Conservation (phyloP, 2,888 invertebrate species). For the Flabesymbios commensalis region DNA sequence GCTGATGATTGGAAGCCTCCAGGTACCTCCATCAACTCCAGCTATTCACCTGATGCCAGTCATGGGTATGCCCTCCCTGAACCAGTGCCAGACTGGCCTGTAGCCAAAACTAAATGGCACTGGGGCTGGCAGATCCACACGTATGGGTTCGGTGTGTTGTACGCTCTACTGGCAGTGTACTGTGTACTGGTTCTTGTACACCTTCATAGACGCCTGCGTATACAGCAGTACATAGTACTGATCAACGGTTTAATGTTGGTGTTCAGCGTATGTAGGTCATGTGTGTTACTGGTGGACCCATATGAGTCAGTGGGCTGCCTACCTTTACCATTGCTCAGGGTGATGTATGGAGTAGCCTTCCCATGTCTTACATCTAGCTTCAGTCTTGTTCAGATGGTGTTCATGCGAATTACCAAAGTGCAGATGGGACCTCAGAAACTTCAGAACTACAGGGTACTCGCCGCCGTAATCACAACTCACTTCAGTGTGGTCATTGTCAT, state of each 20-base stretch:
- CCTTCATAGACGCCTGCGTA: slow-evolving; percentile 62
- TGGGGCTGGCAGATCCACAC: slow-evolving; percentile 67
- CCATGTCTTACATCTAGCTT: slow-evolving; percentile 68
- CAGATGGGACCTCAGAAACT: slow-evolving; percentile 64
- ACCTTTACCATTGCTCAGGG: slow-evolving; percentile 64
- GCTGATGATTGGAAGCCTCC: too few species aligned
- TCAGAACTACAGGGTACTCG: slow-evolving; percentile 64
- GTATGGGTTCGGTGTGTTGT: slow-evolving; percentile 67
- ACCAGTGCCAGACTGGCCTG: slow-evolving; percentile 57
- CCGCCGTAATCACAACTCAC: slow-evolving; percentile 65
- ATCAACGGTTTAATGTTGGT: slow-evolving; percentile 67
- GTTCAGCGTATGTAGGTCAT: slow-evolving; percentile 64
- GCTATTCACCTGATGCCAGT: too few species aligned
- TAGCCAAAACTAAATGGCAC: slow-evolving; percentile 52
- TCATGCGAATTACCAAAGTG: slow-evolving; percentile 66
- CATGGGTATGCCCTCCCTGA: slow-evolving; percentile 6
- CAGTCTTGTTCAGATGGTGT: slow-evolving; percentile 67
- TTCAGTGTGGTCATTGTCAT: slow-evolving; percentile 65
- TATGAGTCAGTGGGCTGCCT: slow-evolving; percentile 66
- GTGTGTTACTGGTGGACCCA: slow-evolving; percentile 67
- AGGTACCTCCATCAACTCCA: too few species aligned
- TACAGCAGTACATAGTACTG: slow-evolving; percentile 66
- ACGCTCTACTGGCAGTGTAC: slow-evolving; percentile 66
- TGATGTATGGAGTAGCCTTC: slow-evolving; percentile 67
- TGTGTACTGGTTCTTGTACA: slow-evolving; percentile 66